Evolutionary conservation across 2,797 vertebrate genomes (phyloP).

Genomic region (Dromococcyx pavoninus): DNA sequence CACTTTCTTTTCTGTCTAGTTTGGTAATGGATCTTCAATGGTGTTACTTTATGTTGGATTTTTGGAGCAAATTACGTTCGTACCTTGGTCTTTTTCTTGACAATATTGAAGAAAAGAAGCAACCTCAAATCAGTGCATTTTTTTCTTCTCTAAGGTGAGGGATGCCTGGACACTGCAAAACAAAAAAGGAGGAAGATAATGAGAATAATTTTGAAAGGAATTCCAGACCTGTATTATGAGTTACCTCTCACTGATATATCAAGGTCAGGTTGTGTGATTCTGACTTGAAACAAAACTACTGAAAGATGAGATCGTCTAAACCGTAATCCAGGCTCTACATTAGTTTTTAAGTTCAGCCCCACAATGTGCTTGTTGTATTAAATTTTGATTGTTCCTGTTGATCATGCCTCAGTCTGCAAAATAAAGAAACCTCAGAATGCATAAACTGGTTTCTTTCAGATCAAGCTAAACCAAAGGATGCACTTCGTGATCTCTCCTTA

Average conservation of each 20-base stretch:
- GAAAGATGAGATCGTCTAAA: background rate
- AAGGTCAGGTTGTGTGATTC: background rate
- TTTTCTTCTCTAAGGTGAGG: background rate
- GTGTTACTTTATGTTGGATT: background rate
- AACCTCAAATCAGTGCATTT: background rate
- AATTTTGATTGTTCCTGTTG: background rate
- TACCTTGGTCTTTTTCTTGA: background rate
- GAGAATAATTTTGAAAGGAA: background rate
- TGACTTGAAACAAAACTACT: background rate
- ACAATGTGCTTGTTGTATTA: background rate
- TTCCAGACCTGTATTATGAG: background rate
- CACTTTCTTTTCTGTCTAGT: background rate
- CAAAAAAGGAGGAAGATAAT: background rate
- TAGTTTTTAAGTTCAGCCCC: background rate
- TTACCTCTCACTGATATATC: background rate
- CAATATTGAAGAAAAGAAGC: background rate
- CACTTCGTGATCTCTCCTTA: background rate
- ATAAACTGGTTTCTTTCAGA: background rate
- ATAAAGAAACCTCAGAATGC: background rate
- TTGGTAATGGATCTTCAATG: background rate
- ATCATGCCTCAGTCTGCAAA: accelerated
- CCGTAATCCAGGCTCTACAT: background rate
- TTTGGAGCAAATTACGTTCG: background rate
- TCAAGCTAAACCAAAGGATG: background rate
- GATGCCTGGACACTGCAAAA: background rate